phyloP scores from a whole-genome alignment of 2,113 vertebrate species.

The Grus americana region DNA sequence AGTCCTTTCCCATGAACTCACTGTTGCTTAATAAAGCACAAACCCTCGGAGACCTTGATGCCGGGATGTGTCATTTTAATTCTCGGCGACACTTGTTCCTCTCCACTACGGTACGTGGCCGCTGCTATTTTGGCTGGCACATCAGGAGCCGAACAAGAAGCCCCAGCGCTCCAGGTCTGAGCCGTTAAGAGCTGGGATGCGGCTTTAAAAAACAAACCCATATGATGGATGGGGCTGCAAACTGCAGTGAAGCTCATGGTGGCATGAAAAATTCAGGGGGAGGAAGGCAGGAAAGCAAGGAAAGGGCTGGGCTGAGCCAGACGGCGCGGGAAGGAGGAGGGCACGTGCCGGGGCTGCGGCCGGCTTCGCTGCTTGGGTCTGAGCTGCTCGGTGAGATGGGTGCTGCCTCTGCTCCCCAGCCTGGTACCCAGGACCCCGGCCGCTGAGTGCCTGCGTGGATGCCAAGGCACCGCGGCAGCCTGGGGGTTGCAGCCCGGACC shows the following conservation, averaged over 20 bases:
- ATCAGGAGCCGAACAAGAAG: background rate
- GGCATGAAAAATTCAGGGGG: background rate
- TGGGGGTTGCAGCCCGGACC: background rate
- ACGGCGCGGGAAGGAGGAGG: background rate
- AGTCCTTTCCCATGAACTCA: constrained; percentile 63
- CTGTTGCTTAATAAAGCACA: constrained; percentile 62
- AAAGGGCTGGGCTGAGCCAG: background rate
- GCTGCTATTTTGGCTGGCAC: constrained; percentile 44
- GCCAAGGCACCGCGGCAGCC: background rate
- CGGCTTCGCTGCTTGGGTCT: fast-evolving
- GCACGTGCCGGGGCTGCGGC: fast-evolving
- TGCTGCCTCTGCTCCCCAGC: background rate
- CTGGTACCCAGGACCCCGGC: background rate
- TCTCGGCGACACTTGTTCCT: constrained; percentile 18
- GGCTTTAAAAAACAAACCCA: background rate
- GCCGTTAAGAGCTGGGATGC: background rate
- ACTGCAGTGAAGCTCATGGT: background rate
- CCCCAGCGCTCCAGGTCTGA: background rate
- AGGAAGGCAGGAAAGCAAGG: background rate
- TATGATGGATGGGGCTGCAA: background rate
- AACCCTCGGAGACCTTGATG: constrained; percentile 14
- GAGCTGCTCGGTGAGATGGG: fast-evolving
- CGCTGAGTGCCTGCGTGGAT: fast-evolving
- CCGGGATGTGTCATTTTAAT: constrained; percentile 48
- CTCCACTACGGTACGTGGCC: background rate